phyloP scores from a whole-genome alignment of 2,797 vertebrate species.

The Sciurus carolinensis region DNA sequence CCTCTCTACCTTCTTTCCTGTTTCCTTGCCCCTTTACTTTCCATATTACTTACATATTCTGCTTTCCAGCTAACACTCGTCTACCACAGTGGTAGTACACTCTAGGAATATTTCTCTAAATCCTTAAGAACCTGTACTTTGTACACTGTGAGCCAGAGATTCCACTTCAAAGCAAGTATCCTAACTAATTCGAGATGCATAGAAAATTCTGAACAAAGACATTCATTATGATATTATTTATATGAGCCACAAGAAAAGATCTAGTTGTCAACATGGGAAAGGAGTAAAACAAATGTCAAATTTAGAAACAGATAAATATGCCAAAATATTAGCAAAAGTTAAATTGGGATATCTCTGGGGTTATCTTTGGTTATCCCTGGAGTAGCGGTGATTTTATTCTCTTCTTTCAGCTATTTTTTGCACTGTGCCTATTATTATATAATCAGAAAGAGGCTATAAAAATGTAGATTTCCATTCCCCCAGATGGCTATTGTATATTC shows the following conservation, averaged over 20 bases:
- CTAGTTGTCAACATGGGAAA: background rate
- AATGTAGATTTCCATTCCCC: background rate
- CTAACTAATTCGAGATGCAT: background rate
- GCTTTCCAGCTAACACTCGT: background rate
- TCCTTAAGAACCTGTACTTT: background rate
- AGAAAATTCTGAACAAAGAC: background rate
- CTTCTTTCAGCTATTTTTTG: constrained; percentile 24
- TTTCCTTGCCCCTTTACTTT: background rate
- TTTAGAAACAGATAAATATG: background rate
- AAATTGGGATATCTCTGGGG: background rate
- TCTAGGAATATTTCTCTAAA: constrained; percentile 2
- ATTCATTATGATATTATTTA: background rate
- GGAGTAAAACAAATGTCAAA: background rate
- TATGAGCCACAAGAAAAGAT: background rate
- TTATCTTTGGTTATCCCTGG: background rate
- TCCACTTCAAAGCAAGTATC: background rate
- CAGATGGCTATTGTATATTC: background rate
- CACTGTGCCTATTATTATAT: background rate
- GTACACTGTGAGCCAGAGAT: background rate
- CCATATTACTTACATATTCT: no score
- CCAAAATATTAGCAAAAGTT: background rate
- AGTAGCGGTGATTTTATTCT: constrained; percentile 14
- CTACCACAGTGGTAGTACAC: background rate
- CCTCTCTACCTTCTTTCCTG: background rate
- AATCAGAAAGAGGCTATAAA: background rate